A percentile compares a stretch with the other conserved stretches of the same genome.
phyloP scores from a whole-genome alignment of 2,888 invertebrate genomes.

The Chydorus sphaericus region DNA sequence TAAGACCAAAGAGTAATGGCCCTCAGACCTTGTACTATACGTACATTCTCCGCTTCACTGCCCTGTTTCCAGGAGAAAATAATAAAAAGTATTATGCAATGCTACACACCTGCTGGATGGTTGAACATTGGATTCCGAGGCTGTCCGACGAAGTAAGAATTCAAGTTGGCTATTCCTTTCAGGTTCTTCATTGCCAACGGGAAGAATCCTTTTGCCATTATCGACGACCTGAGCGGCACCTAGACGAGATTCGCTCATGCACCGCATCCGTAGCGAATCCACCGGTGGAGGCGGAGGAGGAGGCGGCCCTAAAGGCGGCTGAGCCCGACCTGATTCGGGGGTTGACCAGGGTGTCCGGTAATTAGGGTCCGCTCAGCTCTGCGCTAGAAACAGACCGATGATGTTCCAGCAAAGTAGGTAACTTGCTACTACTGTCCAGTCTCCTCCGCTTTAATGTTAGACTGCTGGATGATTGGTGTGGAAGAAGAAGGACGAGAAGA shows the following conservation, averaged over 20 bases:
- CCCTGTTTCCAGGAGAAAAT: too few species aligned
- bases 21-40: too few species aligned
- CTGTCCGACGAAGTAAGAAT: conserved; percentile 5
- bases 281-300: neutral
- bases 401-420: neutral
- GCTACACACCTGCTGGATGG: too few species aligned
- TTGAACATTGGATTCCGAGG: conserved; percentile 16
- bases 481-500: too few species aligned
- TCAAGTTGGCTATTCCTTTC: conserved; percentile 1
- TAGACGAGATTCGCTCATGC: conserved; percentile 12
- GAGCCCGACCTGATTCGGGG: neutral
- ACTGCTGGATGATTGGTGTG: too few species aligned
- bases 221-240: neutral
- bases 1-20: too few species aligned
- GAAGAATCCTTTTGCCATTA: neutral
- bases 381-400: conserved; percentile 1
- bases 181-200: neutral
- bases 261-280: conserved; percentile 4
- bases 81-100: too few species aligned
- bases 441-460: too few species aligned
- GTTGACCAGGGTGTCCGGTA: conserved; percentile 1
- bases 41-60: too few species aligned
- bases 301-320: neutral
- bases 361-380: neutral
- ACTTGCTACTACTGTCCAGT: too few species aligned